Evolutionary conservation across 2,888 invertebrate genomes (phyloP), one percentile per base, ranked within the genome.

Genomic region (Euproctis similis): DNA sequence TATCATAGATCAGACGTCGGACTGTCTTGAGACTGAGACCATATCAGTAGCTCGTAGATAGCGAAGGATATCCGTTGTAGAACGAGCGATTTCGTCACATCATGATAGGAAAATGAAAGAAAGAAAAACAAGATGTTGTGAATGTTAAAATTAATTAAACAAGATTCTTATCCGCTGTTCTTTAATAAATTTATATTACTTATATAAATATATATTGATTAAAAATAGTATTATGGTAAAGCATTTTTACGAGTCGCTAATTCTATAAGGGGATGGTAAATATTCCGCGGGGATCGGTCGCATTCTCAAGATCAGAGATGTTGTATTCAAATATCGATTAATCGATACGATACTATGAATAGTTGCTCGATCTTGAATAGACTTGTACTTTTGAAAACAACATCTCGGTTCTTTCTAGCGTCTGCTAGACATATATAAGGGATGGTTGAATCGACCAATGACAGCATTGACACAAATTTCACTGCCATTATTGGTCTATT

Each of bases 401-500:
- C 52, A 63, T 62, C 73, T 74, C 76, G 66, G 75, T 74, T 78
- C 72, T 73, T 70, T 46, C 36, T 61, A 69, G 81, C 77, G 70
- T 78, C 81, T 78, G 81, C 70, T 80, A 74, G 80, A 75, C 77
- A 81, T 80, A 78, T 75, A 49, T 64, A 69, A 61, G 66, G 72
- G 73, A 56, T 64, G 50, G 63, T n/a, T n/a, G 77, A 82, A 80
- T 81, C 56, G 82, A 82, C 82, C 82, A 82, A 81, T 82, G 78
- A 80, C 76, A 70, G 74, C 81, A 81, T 68, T 80, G 81, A 75
- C 64, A 46, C 42, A 52, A 63, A 52, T 52, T 61, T 80, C 81
- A 81, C 81, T 82, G 82, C 80, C 82, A 75, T 82, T 77, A 78
- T 82, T 82, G 82, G 82, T 82, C 82, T 80, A 72, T 82, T 80